phyloP scores from a whole-genome alignment of 2,113 vertebrate species.

The Limanda limanda region DNA sequence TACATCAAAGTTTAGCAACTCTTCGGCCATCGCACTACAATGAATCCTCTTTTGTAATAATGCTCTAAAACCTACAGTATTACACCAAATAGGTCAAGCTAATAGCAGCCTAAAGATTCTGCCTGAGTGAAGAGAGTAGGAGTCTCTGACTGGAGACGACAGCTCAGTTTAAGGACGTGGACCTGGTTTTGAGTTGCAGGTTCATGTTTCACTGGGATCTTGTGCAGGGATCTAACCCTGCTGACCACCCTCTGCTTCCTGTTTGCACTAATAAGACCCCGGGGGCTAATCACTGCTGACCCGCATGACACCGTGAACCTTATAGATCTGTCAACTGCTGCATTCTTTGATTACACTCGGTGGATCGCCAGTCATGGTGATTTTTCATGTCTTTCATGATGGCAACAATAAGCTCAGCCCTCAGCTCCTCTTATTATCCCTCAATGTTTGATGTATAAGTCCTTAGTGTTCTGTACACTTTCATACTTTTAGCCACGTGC shows the following conservation, averaged over 20 bases:
- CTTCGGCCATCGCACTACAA: no score
- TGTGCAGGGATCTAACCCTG: constrained; percentile 8
- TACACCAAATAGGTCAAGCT: background rate
- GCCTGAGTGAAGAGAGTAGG: background rate
- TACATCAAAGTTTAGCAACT: no score
- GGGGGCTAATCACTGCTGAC: constrained; percentile 69
- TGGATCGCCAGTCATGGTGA: constrained; percentile 2
- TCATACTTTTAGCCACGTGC: background rate
- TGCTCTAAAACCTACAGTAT: no score
- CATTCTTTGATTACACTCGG: constrained; percentile 43
- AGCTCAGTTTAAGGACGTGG: constrained; percentile 14
- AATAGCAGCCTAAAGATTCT: background rate
- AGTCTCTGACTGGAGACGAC: background rate
- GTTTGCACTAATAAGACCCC: constrained; percentile 70
- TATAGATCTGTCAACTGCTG: constrained; percentile 56
- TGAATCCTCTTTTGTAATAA: no score
- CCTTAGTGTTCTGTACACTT: background rate
- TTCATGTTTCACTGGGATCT: constrained; percentile 60
- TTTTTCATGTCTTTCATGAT: constrained; percentile 20
- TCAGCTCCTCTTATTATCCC: background rate
- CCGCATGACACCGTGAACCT: constrained; percentile 61
- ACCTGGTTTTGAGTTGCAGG: constrained; percentile 31
- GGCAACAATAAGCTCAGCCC: background rate
- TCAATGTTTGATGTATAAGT: background rate
- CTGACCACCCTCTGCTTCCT: constrained; percentile 56